These are phyloP conservation scores for Coenonympha glycerion DNA, from an alignment of 2,888 invertebrate genomes.

Conservation along the genomic window DNA sequence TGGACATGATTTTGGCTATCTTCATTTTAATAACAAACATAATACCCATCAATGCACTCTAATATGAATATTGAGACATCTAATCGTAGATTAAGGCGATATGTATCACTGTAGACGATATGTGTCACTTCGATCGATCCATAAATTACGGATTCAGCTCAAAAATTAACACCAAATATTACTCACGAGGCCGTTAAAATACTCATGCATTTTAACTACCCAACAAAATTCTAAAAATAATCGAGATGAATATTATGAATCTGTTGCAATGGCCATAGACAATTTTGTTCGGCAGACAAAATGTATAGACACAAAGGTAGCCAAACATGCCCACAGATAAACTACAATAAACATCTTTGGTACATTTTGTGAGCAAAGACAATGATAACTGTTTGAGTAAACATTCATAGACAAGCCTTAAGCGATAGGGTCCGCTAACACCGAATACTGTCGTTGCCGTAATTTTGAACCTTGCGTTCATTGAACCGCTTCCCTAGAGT, in stretches of 20 bases:
- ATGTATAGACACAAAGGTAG: slow-evolving; percentile 3
- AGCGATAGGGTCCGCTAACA: slow-evolving; percentile 47
- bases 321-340: slow-evolving; percentile 46
- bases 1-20: slow-evolving; percentile 15
- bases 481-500: slow-evolving; percentile 20
- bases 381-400: slow-evolving; percentile 49
- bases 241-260: slow-evolving; percentile 5
- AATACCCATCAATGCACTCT: no score
- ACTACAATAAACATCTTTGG: slow-evolving; percentile 58
- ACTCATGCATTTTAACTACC: slow-evolving; percentile 4
- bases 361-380: slow-evolving; percentile 73
- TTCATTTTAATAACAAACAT: background rate
- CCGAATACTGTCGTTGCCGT: slow-evolving; percentile 50
- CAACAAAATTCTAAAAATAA: slow-evolving; percentile 1
- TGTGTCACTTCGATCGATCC: slow-evolving; percentile 3
- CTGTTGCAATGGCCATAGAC: slow-evolving; percentile 12
- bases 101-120: slow-evolving; percentile 22
- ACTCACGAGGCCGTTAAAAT: background rate
- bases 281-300: slow-evolving; percentile 10
- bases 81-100: slow-evolving; percentile 16
- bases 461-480: slow-evolving; percentile 32
- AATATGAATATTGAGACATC: background rate
- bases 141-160: background rate
- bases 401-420: slow-evolving; percentile 40
- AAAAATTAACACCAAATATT: background rate